Evolutionary conservation across 2,888 invertebrate genomes (phyloP), one percentile per base, ranked within the genome.

Genomic region (Callinectes sapidus): DNA sequence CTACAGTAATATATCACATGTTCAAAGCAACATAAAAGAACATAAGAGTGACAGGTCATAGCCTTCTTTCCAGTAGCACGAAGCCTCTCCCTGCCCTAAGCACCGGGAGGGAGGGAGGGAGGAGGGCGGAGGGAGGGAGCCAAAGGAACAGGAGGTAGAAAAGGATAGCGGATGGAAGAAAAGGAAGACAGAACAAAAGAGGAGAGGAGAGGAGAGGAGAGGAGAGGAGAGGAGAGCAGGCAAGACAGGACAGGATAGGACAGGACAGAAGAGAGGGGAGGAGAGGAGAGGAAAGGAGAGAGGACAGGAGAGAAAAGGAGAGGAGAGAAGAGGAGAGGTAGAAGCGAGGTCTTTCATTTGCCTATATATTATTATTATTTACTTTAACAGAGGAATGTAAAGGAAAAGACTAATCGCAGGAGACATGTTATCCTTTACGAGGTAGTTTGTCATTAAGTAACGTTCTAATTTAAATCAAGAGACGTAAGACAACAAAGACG

Each of bases 11-110:
- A 81, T 81, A 81, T 35, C n/a, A 81, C 2, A 32, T 16, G 35
- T 3, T 81, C 35, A 81, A 32, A 28, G 13, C 14, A 18, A 16
- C 35, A 81, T 14, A 81, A 35, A 81, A 81, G 35, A 0, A 81
- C 81, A 28, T 77, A 28, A 28, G 71, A 71, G 81, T n/a, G 81
- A 81, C 81, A 81, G 32, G 81, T 81, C 18, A 81, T 35, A 35
- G 81, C 81, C 18, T 16, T 35, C 32, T 35, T 32, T 16, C 32
- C 81, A 81, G 81, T 81, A 81, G 81, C 81, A 81, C 2, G 14
- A 16, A 35, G 81, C 16, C 81, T 14, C 81, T 14, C 81, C 81
- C 81, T 81, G 35, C 81, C 35, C 35, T 81, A n/a, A 16, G 14
- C 81, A 81, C 81, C 35, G 35, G 35, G 81, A 35, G 18, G 35